Base-by-base conservation (phyloP, 2,888 invertebrate species). In the Caenorhabditis auriculariae region DNA sequence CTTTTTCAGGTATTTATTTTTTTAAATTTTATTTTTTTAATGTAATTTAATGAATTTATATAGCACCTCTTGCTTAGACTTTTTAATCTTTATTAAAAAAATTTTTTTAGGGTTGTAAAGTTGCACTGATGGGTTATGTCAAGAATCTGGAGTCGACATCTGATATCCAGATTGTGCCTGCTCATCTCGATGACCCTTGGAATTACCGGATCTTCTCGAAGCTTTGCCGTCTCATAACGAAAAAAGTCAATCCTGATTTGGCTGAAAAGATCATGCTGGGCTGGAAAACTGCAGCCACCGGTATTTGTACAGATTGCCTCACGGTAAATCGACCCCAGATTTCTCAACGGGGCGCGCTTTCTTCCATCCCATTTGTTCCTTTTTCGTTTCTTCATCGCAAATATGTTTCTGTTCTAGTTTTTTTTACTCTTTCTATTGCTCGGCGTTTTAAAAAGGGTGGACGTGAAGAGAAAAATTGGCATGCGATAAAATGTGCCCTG, bases 61-160 rank as follows among this genome's bases (percentile, higher is more conserved):
- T 12, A 12, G 21, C 9, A 7, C 7, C 23, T 50, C 9, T 38
- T 50, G 50, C 50, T 50, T 50, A 50, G 50, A 50, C 50, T n/a
- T 50, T 50, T 19, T 50, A 50, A 45, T 38, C 41, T 50, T 50
- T 50, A 41, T 50, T 50, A n/a, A n/a, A 50, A 50, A 50, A 12
- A 7, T 38, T 50, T 50, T n/a, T 39, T 21, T 46, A 50, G 50
- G 50, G 7, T 17, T 7, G 7, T 24, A 50, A 50, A 50, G 17
- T 50, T 19, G 50, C 50, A 5, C 50, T 50, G 50, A 50, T 50
- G 50, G 44, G 42, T 19, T 50, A 50, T 46, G 44, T 50, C 50
- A 50, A 50, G 21, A 50, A 23, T n/a, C 50, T 50, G n/a, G 50
- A 50, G 42, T 5, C 15, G 21, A 39, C 46, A 9, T 5, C 46